Evolutionary conservation across 2,113 vertebrate genomes (phyloP), one percentile per base, ranked within the genome.

Genomic region (Sinocyclocheilus anshuiensis): DNA sequence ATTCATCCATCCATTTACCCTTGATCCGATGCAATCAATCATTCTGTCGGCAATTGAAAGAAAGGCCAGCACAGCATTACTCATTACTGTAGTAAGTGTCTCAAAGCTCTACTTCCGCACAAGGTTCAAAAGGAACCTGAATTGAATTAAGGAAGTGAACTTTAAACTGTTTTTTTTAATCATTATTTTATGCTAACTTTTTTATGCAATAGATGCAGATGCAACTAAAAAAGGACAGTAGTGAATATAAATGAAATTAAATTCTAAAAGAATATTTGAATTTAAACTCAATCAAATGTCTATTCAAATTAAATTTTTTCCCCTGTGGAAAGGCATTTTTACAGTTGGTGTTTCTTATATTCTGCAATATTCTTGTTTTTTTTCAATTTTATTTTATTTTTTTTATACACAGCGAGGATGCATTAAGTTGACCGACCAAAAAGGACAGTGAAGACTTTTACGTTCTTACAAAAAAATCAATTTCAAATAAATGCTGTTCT

Each of bases 11-110:
- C 91, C 83, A 67, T 85, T 91, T 90, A 89, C 57, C 84, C 86
- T 87, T 88, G 36, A 4, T 91, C 69, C 91, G 79, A 71, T 53
- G 12, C 87, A 86, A 91, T 93, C 91, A 93, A 93, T 94, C 92
- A 94, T 81, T 50, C 87, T 93, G 91, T 94, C 91, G 89, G 86
- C 86, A 84, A 75, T 82, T 81, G 82, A 83, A 83, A 83, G 91
- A 91, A 85, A 85, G 59, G 20, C 90, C 83, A 88, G 84, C 90
- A 86, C 72, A 4, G 83, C 79, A 90, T 88, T 86, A 78, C 42
- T 76, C 39, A 78, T 89, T 84, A 77, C 79, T 83, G 57, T 67
- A 77, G 77, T 77, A 72, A 81, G 86, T 84, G 90, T 90, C 74
- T 89, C 86, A 83, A 78, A 85, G 65, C 55, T n/a, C 20, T 61